These are phyloP conservation scores for Tympanuchus pallidicinctus DNA, from an alignment of 2,113 vertebrate genomes.

Conservation along the genomic window DNA sequence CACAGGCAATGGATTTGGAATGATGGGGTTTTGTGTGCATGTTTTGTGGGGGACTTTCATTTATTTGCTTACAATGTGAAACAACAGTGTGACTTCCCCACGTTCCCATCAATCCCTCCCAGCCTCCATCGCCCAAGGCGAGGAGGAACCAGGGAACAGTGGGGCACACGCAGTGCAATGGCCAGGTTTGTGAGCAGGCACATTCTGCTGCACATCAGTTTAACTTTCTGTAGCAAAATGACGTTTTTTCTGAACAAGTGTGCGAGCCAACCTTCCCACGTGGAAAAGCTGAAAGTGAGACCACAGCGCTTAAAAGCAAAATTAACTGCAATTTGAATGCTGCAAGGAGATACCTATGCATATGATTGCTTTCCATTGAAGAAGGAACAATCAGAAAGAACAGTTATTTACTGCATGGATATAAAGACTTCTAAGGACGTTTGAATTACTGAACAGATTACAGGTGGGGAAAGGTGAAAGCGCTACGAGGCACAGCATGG, in stretches of 20 bases:
- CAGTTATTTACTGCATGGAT: background rate
- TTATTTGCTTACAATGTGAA: background rate
- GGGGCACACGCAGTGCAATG: too few relatives aligned
- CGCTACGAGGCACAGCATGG: background rate
- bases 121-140: background rate
- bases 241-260: background rate
- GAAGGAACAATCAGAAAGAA: background rate
- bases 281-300: background rate
- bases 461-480: background rate
- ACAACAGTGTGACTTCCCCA: fast-evolving
- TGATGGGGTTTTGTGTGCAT: fast-evolving
- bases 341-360: background rate
- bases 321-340: background rate
- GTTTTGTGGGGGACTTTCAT: background rate
- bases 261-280: background rate
- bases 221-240: too few relatives aligned
- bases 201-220: background rate
- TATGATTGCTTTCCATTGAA: fast-evolving
- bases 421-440: background rate
- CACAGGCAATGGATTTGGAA: background rate
- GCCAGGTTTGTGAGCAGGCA: fast-evolving
- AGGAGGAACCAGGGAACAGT: background rate
- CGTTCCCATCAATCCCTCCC: background rate
- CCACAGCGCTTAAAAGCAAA: background rate
- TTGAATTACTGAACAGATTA: background rate